phyloP scores from a whole-genome alignment of 2,888 invertebrate species.

The Julus scanicus region DNA sequence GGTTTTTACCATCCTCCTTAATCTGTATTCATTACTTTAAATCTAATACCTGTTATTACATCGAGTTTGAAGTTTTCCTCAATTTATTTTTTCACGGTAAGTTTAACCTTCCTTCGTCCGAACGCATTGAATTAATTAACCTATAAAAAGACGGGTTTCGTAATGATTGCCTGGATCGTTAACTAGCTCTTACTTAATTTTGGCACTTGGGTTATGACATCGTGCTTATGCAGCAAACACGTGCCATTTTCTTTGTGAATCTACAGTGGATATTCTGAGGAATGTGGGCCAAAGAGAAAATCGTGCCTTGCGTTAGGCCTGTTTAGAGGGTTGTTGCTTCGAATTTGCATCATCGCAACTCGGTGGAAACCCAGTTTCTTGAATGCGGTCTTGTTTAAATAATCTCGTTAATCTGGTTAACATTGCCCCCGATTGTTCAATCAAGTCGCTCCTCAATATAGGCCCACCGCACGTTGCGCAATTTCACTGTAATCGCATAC shows the following conservation, averaged over 20 bases:
- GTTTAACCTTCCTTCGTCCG: conserved; percentile 22
- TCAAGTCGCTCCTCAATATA: neutral
- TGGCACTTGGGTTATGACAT: neutral
- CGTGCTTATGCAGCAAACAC: neutral
- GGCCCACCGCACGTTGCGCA: neutral
- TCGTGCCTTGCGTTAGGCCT: neutral
- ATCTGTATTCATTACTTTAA: neutral
- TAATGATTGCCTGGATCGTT: neutral
- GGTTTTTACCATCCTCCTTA: neutral
- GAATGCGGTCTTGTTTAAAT: neutral
- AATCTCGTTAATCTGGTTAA: neutral
- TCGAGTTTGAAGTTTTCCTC: neutral
- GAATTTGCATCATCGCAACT: neutral
- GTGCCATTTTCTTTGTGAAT: neutral
- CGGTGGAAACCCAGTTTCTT: conserved; percentile 3
- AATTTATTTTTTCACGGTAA: neutral
- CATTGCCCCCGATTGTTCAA: conserved; percentile 27
- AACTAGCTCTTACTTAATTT: neutral
- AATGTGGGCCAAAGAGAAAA: conserved; percentile 37
- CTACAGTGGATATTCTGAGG: neutral
- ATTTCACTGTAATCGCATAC: neutral
- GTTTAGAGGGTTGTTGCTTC: neutral
- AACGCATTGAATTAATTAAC: neutral
- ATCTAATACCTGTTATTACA: neutral
- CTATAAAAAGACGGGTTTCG: conserved; percentile 14